Percentiles rank a stretch among this genome's conserved stretches.
Conservation (phyloP, 2,888 invertebrate species). For the Lasioglossum calceatum region DNA sequence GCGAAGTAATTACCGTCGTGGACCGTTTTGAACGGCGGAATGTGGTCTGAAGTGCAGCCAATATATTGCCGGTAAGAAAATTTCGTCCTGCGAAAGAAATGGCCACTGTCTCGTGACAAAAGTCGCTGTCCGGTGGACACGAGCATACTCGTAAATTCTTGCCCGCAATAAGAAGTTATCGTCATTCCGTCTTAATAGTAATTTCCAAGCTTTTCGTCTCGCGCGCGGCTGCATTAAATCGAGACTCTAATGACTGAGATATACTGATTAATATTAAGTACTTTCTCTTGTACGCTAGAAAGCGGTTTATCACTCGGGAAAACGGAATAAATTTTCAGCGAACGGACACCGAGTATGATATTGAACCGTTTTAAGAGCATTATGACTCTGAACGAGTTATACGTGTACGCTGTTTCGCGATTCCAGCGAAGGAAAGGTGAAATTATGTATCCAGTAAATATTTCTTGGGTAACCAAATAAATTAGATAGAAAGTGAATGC, state of each 20-base stretch:
- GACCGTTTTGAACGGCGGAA: slow-evolving; percentile 26
- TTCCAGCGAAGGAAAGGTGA: not conserved
- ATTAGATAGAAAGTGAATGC: not conserved
- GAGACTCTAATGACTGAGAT: slow-evolving; percentile 17
- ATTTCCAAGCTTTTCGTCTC: slow-evolving; percentile 20
- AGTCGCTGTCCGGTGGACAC: slow-evolving; percentile 13
- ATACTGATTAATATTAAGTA: slow-evolving; percentile 38
- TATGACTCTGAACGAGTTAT: not conserved
- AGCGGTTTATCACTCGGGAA: slow-evolving; percentile 23
- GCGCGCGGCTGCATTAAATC: not conserved
- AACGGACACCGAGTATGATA: not conserved
- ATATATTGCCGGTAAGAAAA: not conserved
- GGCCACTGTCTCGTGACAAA: slow-evolving; percentile 37
- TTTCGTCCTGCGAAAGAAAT: slow-evolving; percentile 31
- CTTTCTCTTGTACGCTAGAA: slow-evolving; percentile 40
- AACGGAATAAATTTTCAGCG: slow-evolving; percentile 8
- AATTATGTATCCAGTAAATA: not conserved
- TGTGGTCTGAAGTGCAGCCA: slow-evolving; percentile 3
- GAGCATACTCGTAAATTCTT: slow-evolving; percentile 36
- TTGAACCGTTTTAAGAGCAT: slow-evolving; percentile 4
- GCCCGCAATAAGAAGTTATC: slow-evolving; percentile 24
- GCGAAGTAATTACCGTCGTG: slow-evolving; percentile 1
- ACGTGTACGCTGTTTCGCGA: not conserved
- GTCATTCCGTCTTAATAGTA: slow-evolving; percentile 15
- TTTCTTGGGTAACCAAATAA: not conserved